phyloP scores from a whole-genome alignment of 2,797 vertebrate genomes.

The Okamejei kenojei region DNA sequence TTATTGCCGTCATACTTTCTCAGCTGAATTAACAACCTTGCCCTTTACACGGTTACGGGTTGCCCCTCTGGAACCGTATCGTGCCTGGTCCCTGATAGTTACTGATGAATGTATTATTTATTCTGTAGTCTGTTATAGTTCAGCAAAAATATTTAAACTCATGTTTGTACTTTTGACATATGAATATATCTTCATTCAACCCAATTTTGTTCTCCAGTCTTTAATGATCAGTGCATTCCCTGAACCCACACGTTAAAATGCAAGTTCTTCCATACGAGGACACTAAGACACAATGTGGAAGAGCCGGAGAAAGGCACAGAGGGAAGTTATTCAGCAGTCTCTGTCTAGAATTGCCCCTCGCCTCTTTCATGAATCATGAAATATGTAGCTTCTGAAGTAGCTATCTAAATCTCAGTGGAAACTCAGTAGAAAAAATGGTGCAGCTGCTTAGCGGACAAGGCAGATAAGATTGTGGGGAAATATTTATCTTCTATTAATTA shows the following conservation, averaged over 20 bases:
- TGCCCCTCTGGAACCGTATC: not conserved
- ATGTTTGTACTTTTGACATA: not conserved
- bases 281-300: not conserved
- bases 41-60: not conserved
- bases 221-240: too few species aligned
- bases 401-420: too few species aligned
- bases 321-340: not conserved
- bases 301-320: not conserved
- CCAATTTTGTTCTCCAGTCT: not conserved
- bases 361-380: not conserved
- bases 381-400: too few species aligned
- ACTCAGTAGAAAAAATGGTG: too few species aligned
- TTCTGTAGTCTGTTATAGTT: not conserved
- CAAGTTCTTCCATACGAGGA: too few species aligned
- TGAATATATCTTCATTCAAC: not conserved
- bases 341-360: not conserved
- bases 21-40: not conserved
- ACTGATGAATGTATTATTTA: constrained; percentile 21
- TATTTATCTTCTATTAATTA: too few species aligned
- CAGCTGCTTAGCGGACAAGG: too few species aligned
- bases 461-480: too few species aligned
- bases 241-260: not conserved
- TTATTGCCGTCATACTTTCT: not conserved
- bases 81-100: not conserved
- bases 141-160: not conserved